Conservation (phyloP, 2,797 vertebrate genomes). For the Peromyscus aztecus region DNA sequence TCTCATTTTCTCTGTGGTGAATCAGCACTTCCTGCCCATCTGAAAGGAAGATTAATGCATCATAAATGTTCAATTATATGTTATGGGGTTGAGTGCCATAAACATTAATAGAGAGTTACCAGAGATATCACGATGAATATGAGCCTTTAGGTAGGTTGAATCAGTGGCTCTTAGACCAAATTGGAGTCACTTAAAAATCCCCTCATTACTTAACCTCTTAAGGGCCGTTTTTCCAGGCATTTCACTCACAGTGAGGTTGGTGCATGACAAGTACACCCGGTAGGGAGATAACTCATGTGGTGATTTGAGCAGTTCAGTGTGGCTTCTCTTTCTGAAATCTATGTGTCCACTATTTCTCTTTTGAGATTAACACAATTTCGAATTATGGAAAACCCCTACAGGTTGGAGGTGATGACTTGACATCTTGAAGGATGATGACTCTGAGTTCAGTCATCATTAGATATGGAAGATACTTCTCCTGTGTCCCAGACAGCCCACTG, state of each 20-base stretch:
- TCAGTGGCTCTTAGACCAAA: slow-evolving; percentile 4
- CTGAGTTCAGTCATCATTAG: neutral
- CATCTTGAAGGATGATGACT: neutral
- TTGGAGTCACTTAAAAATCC: neutral
- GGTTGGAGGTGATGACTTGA: neutral
- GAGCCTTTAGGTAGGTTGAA: neutral
- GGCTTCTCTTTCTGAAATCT: neutral
- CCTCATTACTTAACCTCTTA: neutral
- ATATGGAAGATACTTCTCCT: neutral
- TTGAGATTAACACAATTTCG: neutral
- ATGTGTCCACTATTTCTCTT: neutral
- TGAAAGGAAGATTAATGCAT: slow-evolving; percentile 74
- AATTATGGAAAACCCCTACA: neutral
- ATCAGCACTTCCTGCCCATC: slow-evolving; percentile 68
- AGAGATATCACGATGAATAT: slow-evolving; percentile 62
- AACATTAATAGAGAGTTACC: slow-evolving; percentile 54
- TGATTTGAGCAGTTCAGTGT: neutral
- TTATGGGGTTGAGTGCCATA: neutral
- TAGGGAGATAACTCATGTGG: neutral
- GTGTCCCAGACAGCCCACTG: neutral
- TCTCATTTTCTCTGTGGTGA: slow-evolving; percentile 55
- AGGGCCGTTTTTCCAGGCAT: neutral
- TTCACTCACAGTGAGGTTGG: neutral
- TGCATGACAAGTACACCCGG: neutral
- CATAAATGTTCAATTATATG: slow-evolving; percentile 67